phyloP scores from a whole-genome alignment of 2,113 vertebrate species.

The Leptodactylus fuscus region DNA sequence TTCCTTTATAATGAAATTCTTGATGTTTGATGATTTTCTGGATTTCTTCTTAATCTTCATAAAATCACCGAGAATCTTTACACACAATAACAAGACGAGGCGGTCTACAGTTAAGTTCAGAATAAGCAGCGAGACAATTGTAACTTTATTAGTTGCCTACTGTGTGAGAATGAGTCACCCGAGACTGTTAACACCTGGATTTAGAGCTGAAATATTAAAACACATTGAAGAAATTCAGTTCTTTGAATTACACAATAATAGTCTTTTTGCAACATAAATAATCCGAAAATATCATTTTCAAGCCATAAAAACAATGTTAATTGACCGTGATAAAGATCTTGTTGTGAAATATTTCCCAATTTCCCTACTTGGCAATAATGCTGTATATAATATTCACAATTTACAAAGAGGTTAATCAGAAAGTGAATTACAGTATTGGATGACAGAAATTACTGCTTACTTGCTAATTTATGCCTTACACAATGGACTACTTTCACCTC shows the following conservation, averaged over 20 bases:
- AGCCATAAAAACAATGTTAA: constrained; percentile 78
- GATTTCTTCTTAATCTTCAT: not conserved
- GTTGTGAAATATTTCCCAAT: constrained; percentile 75
- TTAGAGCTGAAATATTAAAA: constrained; percentile 75
- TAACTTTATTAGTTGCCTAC: constrained; percentile 77
- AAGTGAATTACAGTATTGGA: constrained; percentile 29
- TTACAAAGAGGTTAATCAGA: constrained; percentile 52
- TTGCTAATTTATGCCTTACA: constrained; percentile 35
- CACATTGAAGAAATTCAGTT: constrained; percentile 75
- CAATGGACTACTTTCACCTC: constrained; percentile 33
- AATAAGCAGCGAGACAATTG: constrained; percentile 74
- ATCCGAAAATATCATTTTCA: constrained; percentile 78
- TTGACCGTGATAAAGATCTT: constrained; percentile 83
- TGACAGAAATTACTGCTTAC: constrained; percentile 43
- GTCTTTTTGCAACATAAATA: constrained; percentile 81
- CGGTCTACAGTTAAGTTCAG: constrained; percentile 68
- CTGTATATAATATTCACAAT: constrained; percentile 54
- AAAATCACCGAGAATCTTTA: constrained; percentile 6
- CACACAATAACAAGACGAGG: constrained; percentile 64
- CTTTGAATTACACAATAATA: constrained; percentile 80
- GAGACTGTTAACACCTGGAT: constrained; percentile 83
- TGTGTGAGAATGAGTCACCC: constrained; percentile 73
- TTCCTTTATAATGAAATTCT: not conserved
- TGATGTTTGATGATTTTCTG: not conserved
- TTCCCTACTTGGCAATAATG: constrained; percentile 58